Percentiles rank a stretch among this genome's conserved stretches.
Conservation (phyloP, 2,888 invertebrate species). For the Meliscaeva auricollis region DNA sequence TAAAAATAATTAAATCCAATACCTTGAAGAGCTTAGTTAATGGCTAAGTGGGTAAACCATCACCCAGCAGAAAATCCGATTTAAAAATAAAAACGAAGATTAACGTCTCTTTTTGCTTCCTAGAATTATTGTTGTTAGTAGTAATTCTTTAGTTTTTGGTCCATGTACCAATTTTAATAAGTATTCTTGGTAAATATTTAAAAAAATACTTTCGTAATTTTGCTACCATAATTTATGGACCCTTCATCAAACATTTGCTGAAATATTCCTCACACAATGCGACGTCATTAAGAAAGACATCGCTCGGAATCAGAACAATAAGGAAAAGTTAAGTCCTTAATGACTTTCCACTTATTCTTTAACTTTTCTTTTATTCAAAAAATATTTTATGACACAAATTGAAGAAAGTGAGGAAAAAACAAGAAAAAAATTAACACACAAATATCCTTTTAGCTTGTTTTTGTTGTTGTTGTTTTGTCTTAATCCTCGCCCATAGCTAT, state of each 20-base stretch:
- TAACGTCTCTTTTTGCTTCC: too few species aligned
- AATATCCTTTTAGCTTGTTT: conserved; percentile 57
- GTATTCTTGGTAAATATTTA: background rate
- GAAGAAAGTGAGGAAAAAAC: conserved; percentile 13
- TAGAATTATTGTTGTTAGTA: too few species aligned
- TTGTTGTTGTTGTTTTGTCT: too few species aligned
- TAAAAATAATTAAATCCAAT: too few species aligned
- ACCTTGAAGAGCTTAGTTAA: too few species aligned
- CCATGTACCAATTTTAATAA: too few species aligned
- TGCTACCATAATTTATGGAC: background rate
- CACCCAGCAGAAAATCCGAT: too few species aligned
- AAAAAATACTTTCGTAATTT: background rate
- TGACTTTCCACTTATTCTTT: background rate
- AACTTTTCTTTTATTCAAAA: conserved; percentile 1
- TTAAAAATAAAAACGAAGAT: too few species aligned
- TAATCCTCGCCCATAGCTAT: conserved; percentile 29
- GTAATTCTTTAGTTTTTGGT: too few species aligned
- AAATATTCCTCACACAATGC: background rate
- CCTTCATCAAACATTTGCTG: background rate
- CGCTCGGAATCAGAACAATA: background rate
- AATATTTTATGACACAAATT: conserved; percentile 17
- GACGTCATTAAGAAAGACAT: background rate
- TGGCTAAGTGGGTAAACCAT: too few species aligned
- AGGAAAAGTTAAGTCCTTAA: background rate
- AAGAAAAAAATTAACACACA: conserved; percentile 37